Base-by-base conservation (phyloP, 2,113 vertebrate species). In the Chaetops frenatus region DNA sequence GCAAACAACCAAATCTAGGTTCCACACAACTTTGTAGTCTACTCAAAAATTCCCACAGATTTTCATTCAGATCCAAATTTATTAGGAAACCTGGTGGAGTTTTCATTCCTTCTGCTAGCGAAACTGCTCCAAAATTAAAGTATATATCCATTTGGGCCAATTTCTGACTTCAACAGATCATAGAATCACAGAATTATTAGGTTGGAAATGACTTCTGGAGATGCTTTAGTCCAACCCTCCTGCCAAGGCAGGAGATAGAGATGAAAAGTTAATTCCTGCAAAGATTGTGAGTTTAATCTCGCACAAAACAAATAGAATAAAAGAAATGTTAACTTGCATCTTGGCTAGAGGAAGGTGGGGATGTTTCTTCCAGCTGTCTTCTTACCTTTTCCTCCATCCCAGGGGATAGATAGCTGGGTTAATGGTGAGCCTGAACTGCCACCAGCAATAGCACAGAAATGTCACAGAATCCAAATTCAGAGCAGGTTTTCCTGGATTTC, bases 291-390 rank as follows among this genome's bases (percentile, higher is more conserved):
- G 2, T 67, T 81, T 79, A 15, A 29, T 71, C 17, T 17, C 48
- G 35, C 9, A 65, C 24, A 65, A 72, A 92, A 48, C 10, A 92
- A 91, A 78, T 8, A 8, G 12, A 79, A 44, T 56, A 76, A 89
- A 78, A 74, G 7, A 61, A 78, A 45, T 0, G 0, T 20, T 66
- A 7, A 20, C 15, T 74, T 51, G 4, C 4, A 65, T 22, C 14
- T 81, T 57, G 44, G 18, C 33, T 58, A 42, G 65, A 83, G 18
- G 29, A 76, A 51, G 15, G 4, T 72, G 20, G 51, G 4, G 7
- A 12, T 47, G 10, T 21, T 61, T 7, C 44, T 87, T 87, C 24
- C 28, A 69, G 11, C 11, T 53, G 4, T 65, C 13, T 81, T 31
- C 9, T 9, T 11, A 25, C 11, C 1, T 64, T 71, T 87, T 48